These are phyloP conservation scores for Luperina testacea DNA, from an alignment of 2,888 invertebrate species.

Conservation along the genomic window DNA sequence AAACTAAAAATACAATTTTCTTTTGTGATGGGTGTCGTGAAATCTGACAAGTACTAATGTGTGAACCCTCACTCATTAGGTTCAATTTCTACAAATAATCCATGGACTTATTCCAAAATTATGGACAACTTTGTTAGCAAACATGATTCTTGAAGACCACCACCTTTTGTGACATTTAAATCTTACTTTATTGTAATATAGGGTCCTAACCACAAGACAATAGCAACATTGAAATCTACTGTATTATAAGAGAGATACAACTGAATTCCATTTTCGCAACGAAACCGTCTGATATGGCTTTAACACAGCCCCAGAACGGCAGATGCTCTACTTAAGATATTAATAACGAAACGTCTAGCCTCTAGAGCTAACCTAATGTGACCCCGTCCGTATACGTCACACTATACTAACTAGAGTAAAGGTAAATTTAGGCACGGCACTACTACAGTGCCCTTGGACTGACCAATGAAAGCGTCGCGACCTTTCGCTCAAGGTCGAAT, in stretches of 20 bases:
- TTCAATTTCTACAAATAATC: not conserved
- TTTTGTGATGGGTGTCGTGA: not conserved
- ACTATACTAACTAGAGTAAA: constrained; percentile 19
- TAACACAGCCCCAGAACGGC: not conserved
- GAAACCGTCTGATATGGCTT: not conserved
- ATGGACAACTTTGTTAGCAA: not conserved
- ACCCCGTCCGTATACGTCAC: constrained; percentile 41
- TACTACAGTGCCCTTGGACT: constrained; percentile 52
- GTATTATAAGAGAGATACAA: not conserved
- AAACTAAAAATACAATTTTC: not conserved
- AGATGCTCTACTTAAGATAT: constrained; percentile 39
- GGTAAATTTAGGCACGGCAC: constrained; percentile 29
- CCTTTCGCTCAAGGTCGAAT: constrained; percentile 59
- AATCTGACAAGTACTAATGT: not conserved
- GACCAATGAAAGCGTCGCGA: constrained; percentile 59
- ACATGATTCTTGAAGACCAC: not conserved
- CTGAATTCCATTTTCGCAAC: constrained; percentile 4
- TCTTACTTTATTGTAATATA: not conserved
- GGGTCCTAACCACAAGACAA: not conserved
- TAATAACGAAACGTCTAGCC: constrained; percentile 36
- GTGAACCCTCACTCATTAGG: too few relatives aligned
- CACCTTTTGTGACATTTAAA: not conserved
- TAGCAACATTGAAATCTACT: constrained; percentile 4
- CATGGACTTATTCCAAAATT: not conserved
- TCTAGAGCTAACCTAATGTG: constrained; percentile 6